Evolutionary conservation across 2,888 invertebrate species (phyloP), one percentile per base, ranked within the genome.

Genomic region (Gnatocerus cornutus): DNA sequence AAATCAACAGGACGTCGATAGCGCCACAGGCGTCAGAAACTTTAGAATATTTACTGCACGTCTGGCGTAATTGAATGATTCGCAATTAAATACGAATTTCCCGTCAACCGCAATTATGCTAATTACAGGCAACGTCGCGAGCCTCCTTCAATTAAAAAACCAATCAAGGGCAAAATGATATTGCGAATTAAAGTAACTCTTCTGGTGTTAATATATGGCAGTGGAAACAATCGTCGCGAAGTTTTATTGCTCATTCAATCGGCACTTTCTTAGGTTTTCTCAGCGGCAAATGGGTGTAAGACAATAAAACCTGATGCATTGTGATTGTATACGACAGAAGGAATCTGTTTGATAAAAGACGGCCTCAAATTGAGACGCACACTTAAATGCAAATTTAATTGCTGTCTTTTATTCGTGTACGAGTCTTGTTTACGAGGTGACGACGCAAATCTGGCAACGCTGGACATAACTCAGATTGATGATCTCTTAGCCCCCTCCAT

Each of bases 241-340:
- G 84, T 84, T 85, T 85, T 85, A 85, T 84, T 81, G 84, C 84
- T 81, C 83, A 79, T 84, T 84, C 84, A 83, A 85, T 84, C 84
- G 84, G 84, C 84, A 84, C 83, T 85, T 84, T 84, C 84, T 84
- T 84, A 82, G 81, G 83, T 84, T 84, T 84, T 81, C 83, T 81
- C 82, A 80, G 82, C 81, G 78, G 80, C 81, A 78, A 83, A 84
- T 82, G 83, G 81, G 80, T 84, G 84, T 83, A 81, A 83, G 84
- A 85, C 85, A 84, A 85, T 85, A 85, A 85, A 85, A 84, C 83
- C 83, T 85, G 84, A 85, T 84, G 84, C 82, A 85, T 85, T 83
- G 84, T 83, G 82, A 82, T 83, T 84, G 84, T 84, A 84, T 84
- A 84, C 82, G 83, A 82, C 82, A 81, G 80, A 73, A 78, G 79